A percentile compares a stretch with the other conserved stretches of the same genome.
Evolutionary conservation across 1,140 invertebrate genomes (phyloP).

Genomic region (Saccostrea glomerata): DNA sequence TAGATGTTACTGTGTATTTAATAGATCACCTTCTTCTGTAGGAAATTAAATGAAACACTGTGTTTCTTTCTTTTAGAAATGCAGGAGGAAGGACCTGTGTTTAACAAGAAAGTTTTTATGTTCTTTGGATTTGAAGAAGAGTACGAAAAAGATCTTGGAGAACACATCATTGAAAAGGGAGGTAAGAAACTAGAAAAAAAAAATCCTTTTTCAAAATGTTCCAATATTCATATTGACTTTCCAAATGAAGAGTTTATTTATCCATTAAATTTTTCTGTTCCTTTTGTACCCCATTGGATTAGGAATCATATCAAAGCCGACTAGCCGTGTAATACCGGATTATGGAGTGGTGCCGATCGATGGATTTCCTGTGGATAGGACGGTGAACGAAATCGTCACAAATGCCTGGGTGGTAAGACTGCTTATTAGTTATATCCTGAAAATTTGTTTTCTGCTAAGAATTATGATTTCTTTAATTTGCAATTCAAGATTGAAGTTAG

Average conservation of each 20-base stretch:
- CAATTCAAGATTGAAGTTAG: no score
- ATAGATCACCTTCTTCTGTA: background rate
- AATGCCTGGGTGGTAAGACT: constrained; percentile 76
- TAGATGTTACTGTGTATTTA: background rate
- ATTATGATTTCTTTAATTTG: no score
- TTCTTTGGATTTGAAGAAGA: constrained; percentile 73
- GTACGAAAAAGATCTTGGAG: constrained; percentile 50
- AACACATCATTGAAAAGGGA: constrained; percentile 66
- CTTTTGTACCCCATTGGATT: background rate
- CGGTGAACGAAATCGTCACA: constrained; percentile 75
- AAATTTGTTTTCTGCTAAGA: no score
- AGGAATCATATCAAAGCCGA: constrained; percentile 61
- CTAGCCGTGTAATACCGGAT: constrained; percentile 67
- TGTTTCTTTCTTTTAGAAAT: background rate
- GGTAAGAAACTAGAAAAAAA: constrained; percentile 54
- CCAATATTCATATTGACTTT: no score
- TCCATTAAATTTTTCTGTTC: no score
- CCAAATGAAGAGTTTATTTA: no score
- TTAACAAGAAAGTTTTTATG: constrained; percentile 67
- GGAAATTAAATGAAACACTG: background rate
- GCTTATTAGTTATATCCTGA: no score
- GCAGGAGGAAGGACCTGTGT: constrained; percentile 52
- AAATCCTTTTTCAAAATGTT: background rate
- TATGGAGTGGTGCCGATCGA: constrained; percentile 75
- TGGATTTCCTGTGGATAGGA: constrained; percentile 71